Conservation (phyloP, 2,113 vertebrate genomes). For the Heterocephalus glaber region DNA sequence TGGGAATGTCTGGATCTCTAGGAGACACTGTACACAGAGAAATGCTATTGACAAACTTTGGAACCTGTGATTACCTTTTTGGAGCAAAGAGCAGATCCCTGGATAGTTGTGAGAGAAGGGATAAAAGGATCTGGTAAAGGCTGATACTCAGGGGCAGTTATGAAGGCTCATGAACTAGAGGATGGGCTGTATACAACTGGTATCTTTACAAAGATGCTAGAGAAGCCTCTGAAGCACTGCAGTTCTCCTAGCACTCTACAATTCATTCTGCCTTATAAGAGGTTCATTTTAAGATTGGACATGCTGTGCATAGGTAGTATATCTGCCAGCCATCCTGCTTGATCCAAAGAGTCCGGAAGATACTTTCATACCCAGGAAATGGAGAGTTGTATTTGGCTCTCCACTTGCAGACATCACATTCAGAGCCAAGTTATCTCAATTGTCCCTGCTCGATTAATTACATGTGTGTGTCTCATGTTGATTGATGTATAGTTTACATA, state of each 20-base stretch:
- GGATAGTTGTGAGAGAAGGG: background rate
- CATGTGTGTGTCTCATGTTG: background rate
- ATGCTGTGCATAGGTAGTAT: conserved; percentile 88
- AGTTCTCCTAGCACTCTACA: conserved; percentile 88
- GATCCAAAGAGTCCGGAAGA: background rate
- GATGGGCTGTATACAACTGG: conserved; percentile 90
- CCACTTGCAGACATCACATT: background rate
- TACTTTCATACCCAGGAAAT: background rate
- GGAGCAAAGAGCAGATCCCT: conserved; percentile 18
- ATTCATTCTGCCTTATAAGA: conserved; percentile 89
- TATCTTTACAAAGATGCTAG: conserved; percentile 93
- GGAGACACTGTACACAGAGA: background rate
- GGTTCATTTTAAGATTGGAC: conserved; percentile 90
- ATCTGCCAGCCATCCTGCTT: background rate
- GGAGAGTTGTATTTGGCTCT: background rate
- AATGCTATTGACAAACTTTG: background rate
- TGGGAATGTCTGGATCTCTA: background rate
- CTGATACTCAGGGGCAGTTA: conserved; percentile 85
- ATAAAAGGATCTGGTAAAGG: background rate
- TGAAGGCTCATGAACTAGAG: conserved; percentile 91
- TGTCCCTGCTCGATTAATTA: background rate
- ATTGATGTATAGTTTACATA: background rate
- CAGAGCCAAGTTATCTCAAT: background rate
- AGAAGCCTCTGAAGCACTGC: conserved; percentile 91
- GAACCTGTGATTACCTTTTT: background rate